Evolutionary conservation across 1,140 invertebrate genomes (phyloP), one percentile per base, ranked within the genome.

Genomic region (Zaprionus camerounensis): DNA sequence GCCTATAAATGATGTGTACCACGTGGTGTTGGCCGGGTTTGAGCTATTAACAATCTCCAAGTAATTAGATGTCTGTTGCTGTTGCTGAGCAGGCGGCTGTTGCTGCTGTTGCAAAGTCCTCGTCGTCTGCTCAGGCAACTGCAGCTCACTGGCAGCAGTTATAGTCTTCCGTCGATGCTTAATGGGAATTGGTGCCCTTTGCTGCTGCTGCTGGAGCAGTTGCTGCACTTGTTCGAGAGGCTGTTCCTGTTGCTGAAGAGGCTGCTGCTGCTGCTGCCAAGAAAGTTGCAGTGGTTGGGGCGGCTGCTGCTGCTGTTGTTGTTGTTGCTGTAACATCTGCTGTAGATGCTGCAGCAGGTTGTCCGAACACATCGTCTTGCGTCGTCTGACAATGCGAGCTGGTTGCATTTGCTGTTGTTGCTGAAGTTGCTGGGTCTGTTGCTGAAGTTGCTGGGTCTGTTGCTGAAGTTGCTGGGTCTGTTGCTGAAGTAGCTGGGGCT

Each of bases 1-100:
- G 53, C 20, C 38, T n/a, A 12, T 58, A 6, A 66, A 58, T 9
- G 62, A 58, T 22, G 62, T 57, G 2, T 41, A 28, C 70, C 70
- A 71, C 22, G 44, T 0, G 11, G 9, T 15, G 11, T 46, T 17
- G 26, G 5, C 15, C 9, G 51, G 13, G 5, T 69, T 20, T 5
- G 28, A 9, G n/a, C 7, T 17, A 2, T 9, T n/a, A 9, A 46
- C 17, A n/a, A 7, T n/a, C 41, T 17, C 12, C 0, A 41, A n/a
- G 5, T 5, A 6, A 41, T 2, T 2, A 15, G 1, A 7, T 15
- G 15, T 2, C n/a, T n/a, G 38, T 41, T n/a, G n/a, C n/a, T n/a
- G n/a, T n/a, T n/a, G 38, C 38, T 41, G 15, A 15, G 38, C 28
- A 31, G 28, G n/a, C n/a, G n/a, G 41, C 41, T n/a, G 41, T 44